phyloP scores from a whole-genome alignment of 1,140 invertebrate genomes.

The Anastrepha obliqua region DNA sequence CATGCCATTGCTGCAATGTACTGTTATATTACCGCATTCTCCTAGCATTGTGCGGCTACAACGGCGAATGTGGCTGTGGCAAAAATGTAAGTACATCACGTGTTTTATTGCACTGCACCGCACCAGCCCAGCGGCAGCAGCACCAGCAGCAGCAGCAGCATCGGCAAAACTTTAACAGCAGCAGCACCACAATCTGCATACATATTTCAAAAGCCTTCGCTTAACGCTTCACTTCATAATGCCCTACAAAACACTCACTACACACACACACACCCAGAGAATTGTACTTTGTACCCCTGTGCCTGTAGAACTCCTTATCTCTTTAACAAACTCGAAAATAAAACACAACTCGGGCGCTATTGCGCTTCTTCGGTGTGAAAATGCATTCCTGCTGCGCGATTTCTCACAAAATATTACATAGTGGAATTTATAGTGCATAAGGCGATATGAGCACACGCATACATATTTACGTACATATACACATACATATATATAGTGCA shows the following conservation, averaged over 20 bases:
- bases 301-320: conserved; percentile 27
- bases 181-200: background rate
- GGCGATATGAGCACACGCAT: background rate
- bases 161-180: background rate
- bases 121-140: background rate
- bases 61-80: conserved; percentile 22
- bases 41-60: conserved; percentile 22
- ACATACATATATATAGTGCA: too few species aligned
- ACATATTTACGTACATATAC: background rate
- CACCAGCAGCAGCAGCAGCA: background rate
- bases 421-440: conserved; percentile 26
- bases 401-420: conserved; percentile 38
- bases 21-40: conserved; percentile 51
- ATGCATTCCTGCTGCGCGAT: conserved; percentile 44
- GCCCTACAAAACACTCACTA: conserved; percentile 39
- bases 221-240: conserved; percentile 36
- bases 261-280: background rate
- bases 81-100: conserved; percentile 19
- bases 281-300: conserved; percentile 9
- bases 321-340: conserved; percentile 28
- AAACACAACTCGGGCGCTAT: background rate
- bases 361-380: conserved; percentile 29
- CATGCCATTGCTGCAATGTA: conserved; percentile 27
- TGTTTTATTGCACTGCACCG: conserved; percentile 15
- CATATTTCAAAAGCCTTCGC: background rate